Evolutionary conservation across 2,797 vertebrate species (phyloP), one percentile per base, ranked within the genome.

Genomic region (Tragelaphus oryx): DNA sequence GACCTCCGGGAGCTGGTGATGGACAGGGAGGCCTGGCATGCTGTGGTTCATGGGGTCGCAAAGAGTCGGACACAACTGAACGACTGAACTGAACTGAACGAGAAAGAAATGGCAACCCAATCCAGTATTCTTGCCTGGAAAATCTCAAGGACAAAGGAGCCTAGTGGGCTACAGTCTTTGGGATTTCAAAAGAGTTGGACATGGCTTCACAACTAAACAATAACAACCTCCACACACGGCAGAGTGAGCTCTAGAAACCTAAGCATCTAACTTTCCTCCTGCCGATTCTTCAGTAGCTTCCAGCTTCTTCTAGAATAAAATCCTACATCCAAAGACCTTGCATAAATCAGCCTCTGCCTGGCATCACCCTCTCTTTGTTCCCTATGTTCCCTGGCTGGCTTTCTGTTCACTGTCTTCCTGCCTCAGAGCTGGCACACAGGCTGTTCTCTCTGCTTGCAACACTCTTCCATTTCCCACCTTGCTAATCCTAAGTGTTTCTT

Each of bases 301-400:
- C 6, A 85, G 13, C 28, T 81, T 76, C 33, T 92, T 89, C 55
- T 80, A n/a, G 24, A 93, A 74, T 93, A 85, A 91, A 81, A 54
- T 55, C 18, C 54, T 87, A 92, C 76, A 50, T 93, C 60, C 16
- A 71, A 26, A 93, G 57, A 22, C n/a, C 54, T 44, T 87, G 76
- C 30, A 46, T 74, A 79, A 74, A 10, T 65, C 30, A 86, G 88
- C 52, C 9, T 57, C 33, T 59, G n/a, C 18, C 17, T 74, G 17
- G 4, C 46, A 62, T 20, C 8, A 92, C 22, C 41, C 33, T 13
- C 65, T 59, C 44, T 59, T 33, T 33, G 44, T 92, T 41, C n/a
- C 30, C 54, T 68, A 5, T 52, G 78, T 37, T n/a, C 54, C 28
- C 2, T 11, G 22, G n/a, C 28, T 54, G 44, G 57, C 81, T 76